These are phyloP conservation scores for Mesoclemmys tuberculata DNA, from an alignment of 2,113 vertebrate species.

Conservation along the genomic window DNA sequence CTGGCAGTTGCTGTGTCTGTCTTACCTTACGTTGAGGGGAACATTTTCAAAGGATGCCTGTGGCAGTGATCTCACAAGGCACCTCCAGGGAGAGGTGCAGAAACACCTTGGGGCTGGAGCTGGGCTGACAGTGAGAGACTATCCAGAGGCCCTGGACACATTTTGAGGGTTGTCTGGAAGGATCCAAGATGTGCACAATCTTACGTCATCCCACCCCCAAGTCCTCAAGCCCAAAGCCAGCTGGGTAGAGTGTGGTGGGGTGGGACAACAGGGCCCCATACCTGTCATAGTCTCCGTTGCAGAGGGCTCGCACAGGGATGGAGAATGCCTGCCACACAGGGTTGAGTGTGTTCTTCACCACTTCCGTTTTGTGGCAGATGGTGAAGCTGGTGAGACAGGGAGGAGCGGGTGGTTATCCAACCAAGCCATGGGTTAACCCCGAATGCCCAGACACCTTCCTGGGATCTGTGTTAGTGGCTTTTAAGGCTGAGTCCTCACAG, in stretches of 20 bases:
- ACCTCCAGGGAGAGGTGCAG: neutral
- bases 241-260: no score
- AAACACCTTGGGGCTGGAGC: neutral
- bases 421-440: neutral
- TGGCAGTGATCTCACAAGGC: neutral
- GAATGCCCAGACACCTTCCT: neutral
- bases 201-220: neutral
- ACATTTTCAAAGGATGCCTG: neutral
- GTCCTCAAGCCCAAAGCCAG: neutral
- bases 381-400: conserved; percentile 75
- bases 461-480: neutral
- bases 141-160: neutral
- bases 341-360: conserved; percentile 90
- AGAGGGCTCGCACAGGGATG: conserved; percentile 91
- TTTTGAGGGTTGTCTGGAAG: neutral
- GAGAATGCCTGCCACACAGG: conserved; percentile 91
- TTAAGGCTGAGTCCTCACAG: neutral
- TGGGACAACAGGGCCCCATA: conserved; percentile 22
- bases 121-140: neutral
- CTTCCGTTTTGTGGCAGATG: conserved; percentile 85
- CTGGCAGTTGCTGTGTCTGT: neutral
- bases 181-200: neutral
- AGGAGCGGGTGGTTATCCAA: neutral
- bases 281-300: conserved; percentile 94
- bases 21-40: neutral